These are phyloP conservation scores for Kryptopterus vitreolus DNA, from an alignment of 2,797 vertebrate species.

Conservation along the genomic window DNA sequence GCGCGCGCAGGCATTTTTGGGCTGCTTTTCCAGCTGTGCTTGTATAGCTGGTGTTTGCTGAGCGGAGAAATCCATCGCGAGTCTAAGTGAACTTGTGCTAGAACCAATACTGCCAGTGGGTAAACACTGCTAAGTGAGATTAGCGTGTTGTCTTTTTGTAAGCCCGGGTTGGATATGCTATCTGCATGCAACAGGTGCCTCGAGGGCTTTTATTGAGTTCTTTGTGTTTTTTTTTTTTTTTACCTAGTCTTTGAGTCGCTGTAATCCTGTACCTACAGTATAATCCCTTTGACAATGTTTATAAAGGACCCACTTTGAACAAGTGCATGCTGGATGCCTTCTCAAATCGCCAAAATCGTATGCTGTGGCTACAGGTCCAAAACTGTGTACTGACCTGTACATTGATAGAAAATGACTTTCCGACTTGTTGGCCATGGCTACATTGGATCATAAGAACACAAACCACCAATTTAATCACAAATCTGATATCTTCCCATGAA, in stretches of 20 bases:
- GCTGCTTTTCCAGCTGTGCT: constrained; percentile 5
- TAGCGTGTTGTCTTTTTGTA: constrained; percentile 35
- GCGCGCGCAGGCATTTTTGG: background rate
- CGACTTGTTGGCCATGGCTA: background rate
- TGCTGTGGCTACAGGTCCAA: background rate
- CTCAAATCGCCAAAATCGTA: background rate
- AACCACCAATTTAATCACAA: background rate
- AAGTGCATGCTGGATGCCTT: background rate
- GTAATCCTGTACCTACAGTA: constrained; percentile 40
- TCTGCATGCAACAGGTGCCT: constrained; percentile 23
- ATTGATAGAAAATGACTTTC: background rate
- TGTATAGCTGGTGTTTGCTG: constrained; percentile 17
- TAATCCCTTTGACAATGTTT: constrained; percentile 45
- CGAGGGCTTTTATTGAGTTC: background rate
- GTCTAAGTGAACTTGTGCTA: background rate
- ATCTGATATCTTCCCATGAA: background rate
- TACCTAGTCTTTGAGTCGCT: constrained; percentile 27
- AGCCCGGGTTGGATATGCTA: background rate
- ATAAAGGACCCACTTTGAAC: constrained; percentile 23
- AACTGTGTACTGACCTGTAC: background rate
- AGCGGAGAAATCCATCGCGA: background rate
- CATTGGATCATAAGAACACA: background rate
- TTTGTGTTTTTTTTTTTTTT: constrained; percentile 32
- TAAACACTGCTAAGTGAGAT: constrained; percentile 29
- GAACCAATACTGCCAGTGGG: constrained; percentile 9